Evolutionary conservation across 2,113 vertebrate species (phyloP).

Genomic region (Xerus inauris): DNA sequence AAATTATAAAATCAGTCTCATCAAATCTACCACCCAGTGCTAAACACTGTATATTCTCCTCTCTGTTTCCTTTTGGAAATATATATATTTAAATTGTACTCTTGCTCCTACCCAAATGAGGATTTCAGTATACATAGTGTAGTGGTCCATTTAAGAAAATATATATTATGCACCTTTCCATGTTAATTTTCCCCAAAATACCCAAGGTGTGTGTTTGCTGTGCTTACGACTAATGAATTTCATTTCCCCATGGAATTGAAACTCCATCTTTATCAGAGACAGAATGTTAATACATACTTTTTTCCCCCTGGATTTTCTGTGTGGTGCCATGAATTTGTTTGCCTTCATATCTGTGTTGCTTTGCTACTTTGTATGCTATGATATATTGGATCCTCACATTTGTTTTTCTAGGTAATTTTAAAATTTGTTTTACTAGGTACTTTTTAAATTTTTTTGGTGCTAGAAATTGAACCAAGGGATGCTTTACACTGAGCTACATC

Average conservation of each 20-base stretch:
- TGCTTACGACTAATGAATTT: background rate
- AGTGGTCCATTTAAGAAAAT: background rate
- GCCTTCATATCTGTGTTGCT: background rate
- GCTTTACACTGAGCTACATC: too few species aligned
- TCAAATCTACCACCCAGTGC: background rate
- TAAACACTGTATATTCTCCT: background rate
- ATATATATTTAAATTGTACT: slow-evolving; percentile 5
- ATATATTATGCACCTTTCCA: background rate
- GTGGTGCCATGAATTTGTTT: background rate
- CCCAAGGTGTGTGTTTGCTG: background rate
- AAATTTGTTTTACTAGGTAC: background rate
- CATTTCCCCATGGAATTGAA: background rate
- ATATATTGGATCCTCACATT: background rate
- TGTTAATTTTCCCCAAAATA: background rate
- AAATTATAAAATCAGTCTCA: slow-evolving; percentile 39
- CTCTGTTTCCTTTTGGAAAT: background rate
- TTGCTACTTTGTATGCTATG: background rate
- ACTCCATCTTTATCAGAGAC: background rate
- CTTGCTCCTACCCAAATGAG: background rate
- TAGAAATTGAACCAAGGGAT: too few species aligned
- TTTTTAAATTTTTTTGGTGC: background rate
- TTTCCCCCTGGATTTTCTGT: background rate
- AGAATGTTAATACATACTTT: background rate
- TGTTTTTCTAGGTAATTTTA: slow-evolving; percentile 7
- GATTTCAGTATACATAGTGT: background rate